A percentile compares a stretch with the other conserved stretches of the same genome.
Conservation (phyloP, 2,888 invertebrate species). For the Tetragonisca angustula region DNA sequence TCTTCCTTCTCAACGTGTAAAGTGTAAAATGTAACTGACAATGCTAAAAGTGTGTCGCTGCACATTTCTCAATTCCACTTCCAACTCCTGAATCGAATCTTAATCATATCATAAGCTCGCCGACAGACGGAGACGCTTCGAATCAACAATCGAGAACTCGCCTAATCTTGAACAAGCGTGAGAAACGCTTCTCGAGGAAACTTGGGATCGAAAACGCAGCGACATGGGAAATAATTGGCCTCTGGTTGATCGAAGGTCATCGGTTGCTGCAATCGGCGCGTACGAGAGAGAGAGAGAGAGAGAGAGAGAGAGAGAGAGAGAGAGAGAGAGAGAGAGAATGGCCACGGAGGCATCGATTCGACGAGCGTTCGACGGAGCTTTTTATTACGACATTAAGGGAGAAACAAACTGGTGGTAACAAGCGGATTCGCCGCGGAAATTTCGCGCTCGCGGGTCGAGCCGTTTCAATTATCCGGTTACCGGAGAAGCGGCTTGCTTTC, state of each 20-base stretch:
- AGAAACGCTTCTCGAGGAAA: neutral
- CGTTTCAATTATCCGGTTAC: constrained; percentile 48
- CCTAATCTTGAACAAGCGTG: neutral
- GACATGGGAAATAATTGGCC: constrained; percentile 2
- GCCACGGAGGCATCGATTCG: constrained; percentile 1
- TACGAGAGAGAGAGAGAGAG: too few relatives aligned
- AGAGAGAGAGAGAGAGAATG: too few relatives aligned
- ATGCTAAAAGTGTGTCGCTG: too few relatives aligned
- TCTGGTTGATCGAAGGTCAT: constrained; percentile 7
- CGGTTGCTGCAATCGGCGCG: neutral
- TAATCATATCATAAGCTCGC: too few relatives aligned
- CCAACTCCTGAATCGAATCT: too few relatives aligned
- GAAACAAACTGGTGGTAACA: constrained; percentile 14
- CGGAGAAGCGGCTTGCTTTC: constrained; percentile 31
- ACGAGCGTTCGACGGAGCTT: constrained; percentile 11
- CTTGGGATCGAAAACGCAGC: neutral
- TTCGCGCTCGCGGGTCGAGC: constrained; percentile 11
- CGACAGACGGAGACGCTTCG: too few relatives aligned
- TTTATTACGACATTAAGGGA: constrained; percentile 26
- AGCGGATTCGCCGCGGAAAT: constrained; percentile 27
- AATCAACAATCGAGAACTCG: too few relatives aligned
- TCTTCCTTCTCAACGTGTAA: too few relatives aligned
- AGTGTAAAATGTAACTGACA: too few relatives aligned
- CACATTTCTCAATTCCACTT: too few relatives aligned
- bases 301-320: too few relatives aligned